Base-by-base conservation (phyloP, 2,113 vertebrate genomes). In the Eolophus roseicapilla region DNA sequence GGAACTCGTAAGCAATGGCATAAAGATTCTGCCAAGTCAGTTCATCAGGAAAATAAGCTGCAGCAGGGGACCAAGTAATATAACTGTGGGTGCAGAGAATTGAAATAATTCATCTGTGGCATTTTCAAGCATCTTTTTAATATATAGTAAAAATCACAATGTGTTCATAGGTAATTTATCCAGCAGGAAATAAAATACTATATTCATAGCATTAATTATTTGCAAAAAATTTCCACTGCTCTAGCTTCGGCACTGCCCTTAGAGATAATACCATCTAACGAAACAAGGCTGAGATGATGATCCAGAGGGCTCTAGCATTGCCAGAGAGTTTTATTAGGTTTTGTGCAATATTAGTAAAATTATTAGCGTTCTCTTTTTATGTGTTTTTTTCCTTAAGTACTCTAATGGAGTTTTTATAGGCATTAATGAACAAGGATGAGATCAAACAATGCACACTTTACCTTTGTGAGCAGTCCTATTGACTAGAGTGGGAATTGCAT, bases 351-450 rank as follows among this genome's bases (percentile, higher is more conserved):
- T 78, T 88, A 83, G 23, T 82, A 79, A 74, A 68, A 60, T 92
- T 71, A 78, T 75, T 78, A 43, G 23, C 52, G 19, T 39, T 90
- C 73, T 90, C 79, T 47, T 82, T 82, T 10, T 60, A 8, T 39
- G 18, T 47, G 5, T 23, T 73, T 93, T 86, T 94, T 92, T 88
- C 57, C 69, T 57, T 84, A 84, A 90, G 44, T 64, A 63, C 24
- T 69, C 39, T 95, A 93, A 94, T 95, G 73, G 90, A 81, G 39
- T 75, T 95, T 95, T 86, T 88, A 71, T 86, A 88, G 43, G n/a
- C 39, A 43, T 81, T 93, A 90, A 86, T 92, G 90, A 95, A 29
- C 44, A 83, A 68, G 19, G 60, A 86, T 92, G 79, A 95, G 80
- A 69, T 83, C 65, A 86, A 65, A 81, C 71, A 92, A 69, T 29